phyloP scores from a whole-genome alignment of 2,113 vertebrate genomes.

The Cryptotis parvus region DNA sequence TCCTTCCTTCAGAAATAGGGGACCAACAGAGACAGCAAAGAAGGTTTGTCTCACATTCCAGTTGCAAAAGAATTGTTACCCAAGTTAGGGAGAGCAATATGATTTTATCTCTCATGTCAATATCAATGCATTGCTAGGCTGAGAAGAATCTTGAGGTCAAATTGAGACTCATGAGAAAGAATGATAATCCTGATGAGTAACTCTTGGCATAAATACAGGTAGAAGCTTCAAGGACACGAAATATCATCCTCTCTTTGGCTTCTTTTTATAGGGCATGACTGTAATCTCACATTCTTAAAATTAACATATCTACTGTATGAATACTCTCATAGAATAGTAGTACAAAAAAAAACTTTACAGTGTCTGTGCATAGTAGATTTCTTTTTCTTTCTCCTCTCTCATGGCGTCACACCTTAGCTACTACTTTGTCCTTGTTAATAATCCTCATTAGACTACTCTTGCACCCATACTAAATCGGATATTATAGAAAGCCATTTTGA shows the following conservation, averaged over 20 bases:
- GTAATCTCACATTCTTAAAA: slow-evolving; percentile 13
- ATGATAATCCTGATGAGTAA: background rate
- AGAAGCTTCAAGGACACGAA: background rate
- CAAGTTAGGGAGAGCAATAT: background rate
- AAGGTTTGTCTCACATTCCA: slow-evolving; percentile 44
- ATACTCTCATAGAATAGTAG: background rate
- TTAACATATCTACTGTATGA: background rate
- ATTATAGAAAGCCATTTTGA: background rate
- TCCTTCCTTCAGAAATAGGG: background rate
- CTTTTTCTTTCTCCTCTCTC: background rate
- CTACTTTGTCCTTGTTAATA: background rate
- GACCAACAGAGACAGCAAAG: slow-evolving; percentile 26
- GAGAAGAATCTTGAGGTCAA: background rate
- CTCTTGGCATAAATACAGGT: background rate
- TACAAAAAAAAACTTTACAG: background rate
- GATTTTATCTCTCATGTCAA: slow-evolving; percentile 42
- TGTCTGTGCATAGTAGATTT: background rate
- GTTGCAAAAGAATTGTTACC: slow-evolving; percentile 40
- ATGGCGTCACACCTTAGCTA: background rate
- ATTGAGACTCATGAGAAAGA: background rate
- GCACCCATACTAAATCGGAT: background rate
- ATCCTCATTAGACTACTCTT: background rate
- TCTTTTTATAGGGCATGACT: background rate
- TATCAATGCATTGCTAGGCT: slow-evolving; percentile 2
- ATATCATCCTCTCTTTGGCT: background rate